These are phyloP conservation scores for Lasioglossum figueresi DNA, from an alignment of 2,888 invertebrate species.

Conservation along the genomic window DNA sequence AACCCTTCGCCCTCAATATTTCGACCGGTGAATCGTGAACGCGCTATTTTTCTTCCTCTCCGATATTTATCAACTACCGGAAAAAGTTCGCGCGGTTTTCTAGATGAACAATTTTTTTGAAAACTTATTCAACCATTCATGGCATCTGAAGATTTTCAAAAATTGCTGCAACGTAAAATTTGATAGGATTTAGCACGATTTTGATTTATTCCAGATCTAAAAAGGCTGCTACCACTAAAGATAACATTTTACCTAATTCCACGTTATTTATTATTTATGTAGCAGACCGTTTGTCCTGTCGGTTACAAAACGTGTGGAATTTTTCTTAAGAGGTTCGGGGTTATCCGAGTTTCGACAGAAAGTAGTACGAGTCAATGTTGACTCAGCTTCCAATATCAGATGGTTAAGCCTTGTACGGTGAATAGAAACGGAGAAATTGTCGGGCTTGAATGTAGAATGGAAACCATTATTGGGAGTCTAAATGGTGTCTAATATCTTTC, in stretches of 20 bases:
- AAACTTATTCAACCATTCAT: no score
- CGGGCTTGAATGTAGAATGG: not conserved
- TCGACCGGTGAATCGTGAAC: constrained; percentile 23
- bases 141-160: no score
- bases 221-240: no score
- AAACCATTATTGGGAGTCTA: not conserved
- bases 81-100: not conserved
- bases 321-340: not conserved
- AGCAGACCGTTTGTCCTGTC: not conserved
- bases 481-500: not conserved
- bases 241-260: no score
- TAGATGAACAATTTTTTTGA: not conserved
- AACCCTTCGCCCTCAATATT: constrained; percentile 2
- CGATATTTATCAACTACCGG: not conserved
- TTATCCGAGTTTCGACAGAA: not conserved
- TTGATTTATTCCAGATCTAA: no score
- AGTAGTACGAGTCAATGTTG: not conserved
- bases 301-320: not conserved
- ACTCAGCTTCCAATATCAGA: not conserved
- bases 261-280: not conserved
- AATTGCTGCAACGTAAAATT: no score
- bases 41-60: constrained; percentile 26
- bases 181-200: no score
- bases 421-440: not conserved
- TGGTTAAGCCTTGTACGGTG: constrained; percentile 1